Conservation (phyloP, 2,888 invertebrate genomes). For the Ophion costatus region DNA sequence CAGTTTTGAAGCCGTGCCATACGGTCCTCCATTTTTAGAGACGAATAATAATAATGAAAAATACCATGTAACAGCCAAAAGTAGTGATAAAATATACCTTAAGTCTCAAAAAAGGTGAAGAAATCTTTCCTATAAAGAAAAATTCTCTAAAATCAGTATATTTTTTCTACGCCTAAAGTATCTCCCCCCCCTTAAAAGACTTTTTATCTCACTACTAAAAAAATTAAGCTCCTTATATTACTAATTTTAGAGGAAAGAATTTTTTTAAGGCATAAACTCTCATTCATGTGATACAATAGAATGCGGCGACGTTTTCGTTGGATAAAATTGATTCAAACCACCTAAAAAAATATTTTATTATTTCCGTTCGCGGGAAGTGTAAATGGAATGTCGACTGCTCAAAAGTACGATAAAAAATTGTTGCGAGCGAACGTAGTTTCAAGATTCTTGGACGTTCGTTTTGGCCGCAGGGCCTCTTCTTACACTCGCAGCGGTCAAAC, state of each 20-base stretch:
- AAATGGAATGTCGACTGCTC: neutral
- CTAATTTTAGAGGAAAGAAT: neutral
- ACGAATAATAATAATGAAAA: too few relatives aligned
- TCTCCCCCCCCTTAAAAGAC: too few relatives aligned
- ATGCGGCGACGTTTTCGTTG: neutral
- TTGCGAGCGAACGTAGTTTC: neutral
- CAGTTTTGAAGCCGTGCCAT: too few relatives aligned
- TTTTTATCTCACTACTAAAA: neutral
- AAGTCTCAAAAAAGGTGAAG: too few relatives aligned
- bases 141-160: too few relatives aligned
- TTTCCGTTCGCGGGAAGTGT: neutral
- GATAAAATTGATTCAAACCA: neutral
- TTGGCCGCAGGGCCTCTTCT: constrained; percentile 6
- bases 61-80: too few relatives aligned
- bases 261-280: neutral
- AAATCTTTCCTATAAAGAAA: too few relatives aligned
- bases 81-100: too few relatives aligned
- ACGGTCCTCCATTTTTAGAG: too few relatives aligned
- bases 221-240: neutral
- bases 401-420: neutral
- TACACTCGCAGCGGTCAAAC: constrained; percentile 26
- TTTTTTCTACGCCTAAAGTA: too few relatives aligned
- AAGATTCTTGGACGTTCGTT: neutral
- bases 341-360: neutral
- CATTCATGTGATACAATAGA: neutral